Percentiles rank a stretch among this genome's conserved stretches.
phyloP scores from a whole-genome alignment of 2,797 vertebrate genomes.

The Gymnoscopelus braueri region DNA sequence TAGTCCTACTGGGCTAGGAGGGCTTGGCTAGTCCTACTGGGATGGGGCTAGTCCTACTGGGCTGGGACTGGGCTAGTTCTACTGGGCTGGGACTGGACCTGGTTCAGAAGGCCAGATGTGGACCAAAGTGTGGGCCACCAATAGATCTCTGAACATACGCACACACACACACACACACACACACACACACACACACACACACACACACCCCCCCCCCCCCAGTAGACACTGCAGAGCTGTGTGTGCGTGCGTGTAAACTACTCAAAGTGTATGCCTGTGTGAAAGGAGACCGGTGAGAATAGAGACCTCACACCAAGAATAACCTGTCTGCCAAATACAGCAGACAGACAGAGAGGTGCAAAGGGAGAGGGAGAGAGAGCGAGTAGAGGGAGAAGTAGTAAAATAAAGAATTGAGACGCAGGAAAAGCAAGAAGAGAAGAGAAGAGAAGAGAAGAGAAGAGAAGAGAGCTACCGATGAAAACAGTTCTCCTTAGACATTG shows the following conservation, averaged over 20 bases:
- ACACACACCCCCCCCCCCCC: too few species aligned
- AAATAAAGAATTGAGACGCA: conserved; percentile 20
- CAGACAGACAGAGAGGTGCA: conserved; percentile 68
- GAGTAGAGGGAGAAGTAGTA: conserved; percentile 28
- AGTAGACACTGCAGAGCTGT: not conserved
- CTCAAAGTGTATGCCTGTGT: conserved; percentile 40
- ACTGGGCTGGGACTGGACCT: conserved; percentile 9
- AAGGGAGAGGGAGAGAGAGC: conserved; percentile 17
- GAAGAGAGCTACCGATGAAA: not conserved
- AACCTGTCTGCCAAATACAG: conserved; percentile 69
- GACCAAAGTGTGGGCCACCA: conserved; percentile 48
- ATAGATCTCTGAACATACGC: conserved; percentile 56
- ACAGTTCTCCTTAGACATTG: not conserved
- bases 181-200: conserved; percentile 20
- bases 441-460: conserved; percentile 67
- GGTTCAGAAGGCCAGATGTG: conserved; percentile 58
- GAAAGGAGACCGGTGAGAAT: conserved; percentile 40
- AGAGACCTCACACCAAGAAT: conserved; percentile 72
- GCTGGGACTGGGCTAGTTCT: not conserved
- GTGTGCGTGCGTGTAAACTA: not conserved
- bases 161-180: conserved; percentile 16
- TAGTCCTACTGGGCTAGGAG: too few species aligned
- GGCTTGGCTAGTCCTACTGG: too few species aligned
- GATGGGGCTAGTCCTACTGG: too few species aligned
- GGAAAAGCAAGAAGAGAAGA: conserved; percentile 7